Evolutionary conservation across 2,888 invertebrate species (phyloP).

Genomic region (Bimastos eiseni): DNA sequence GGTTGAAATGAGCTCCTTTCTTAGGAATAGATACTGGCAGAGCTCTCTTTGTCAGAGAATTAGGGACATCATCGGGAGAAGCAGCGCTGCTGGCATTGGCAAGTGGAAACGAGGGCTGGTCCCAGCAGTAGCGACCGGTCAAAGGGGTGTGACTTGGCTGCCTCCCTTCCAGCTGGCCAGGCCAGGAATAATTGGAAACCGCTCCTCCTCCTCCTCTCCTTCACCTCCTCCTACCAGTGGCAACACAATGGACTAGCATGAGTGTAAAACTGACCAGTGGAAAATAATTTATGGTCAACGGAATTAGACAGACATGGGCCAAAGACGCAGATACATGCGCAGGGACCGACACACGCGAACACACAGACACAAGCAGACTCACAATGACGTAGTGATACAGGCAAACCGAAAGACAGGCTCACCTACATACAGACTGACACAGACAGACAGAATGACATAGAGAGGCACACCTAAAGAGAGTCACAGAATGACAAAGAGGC

Average conservation of each 20-base stretch:
- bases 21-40: neutral
- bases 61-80: neutral
- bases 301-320: neutral
- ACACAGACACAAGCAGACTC: neutral
- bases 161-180: neutral
- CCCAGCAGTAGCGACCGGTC: neutral
- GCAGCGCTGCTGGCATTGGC: neutral
- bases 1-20: neutral
- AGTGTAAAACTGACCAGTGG: neutral
- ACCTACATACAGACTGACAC: neutral
- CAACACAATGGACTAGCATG: neutral
- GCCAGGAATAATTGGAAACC: neutral
- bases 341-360: neutral
- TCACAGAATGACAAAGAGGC: neutral
- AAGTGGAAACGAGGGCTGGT: neutral
- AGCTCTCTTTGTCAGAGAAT: neutral
- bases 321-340: neutral
- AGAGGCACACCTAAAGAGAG: neutral
- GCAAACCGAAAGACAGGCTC: neutral
- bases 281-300: constrained; percentile 1
- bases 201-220: no score
- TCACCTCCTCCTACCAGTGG: neutral
- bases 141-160: neutral
- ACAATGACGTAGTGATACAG: neutral
- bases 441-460: neutral